Base-by-base conservation (phyloP, 1,140 invertebrate species). In the Asbolus verrucosus region DNA sequence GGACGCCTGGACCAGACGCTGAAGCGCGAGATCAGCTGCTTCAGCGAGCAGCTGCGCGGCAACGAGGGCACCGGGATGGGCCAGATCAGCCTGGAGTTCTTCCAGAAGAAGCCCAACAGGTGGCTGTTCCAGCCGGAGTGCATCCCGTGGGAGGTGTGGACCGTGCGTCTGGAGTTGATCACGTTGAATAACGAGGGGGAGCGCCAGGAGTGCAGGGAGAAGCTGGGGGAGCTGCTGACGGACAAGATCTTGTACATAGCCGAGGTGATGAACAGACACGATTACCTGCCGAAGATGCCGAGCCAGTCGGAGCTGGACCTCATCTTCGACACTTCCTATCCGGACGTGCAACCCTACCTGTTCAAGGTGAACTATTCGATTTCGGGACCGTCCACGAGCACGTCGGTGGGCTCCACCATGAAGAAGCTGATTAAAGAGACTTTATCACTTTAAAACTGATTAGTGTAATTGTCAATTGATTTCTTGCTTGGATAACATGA, bases 61-160 rank as follows among this genome's bases (percentile, higher is more conserved):
- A 92, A 91, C 72, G 89, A 89, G 54, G 87, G 88, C 4, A 86
- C 88, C 1, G 88, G 89, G 6, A 86, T 88, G 5, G 93, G 93
- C 0, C 92, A 97, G 82, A 98, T 98, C 73, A 94, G 93, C 24
- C 84, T 98, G 41, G 96, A 98, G 82, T 98, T 98, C 85, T 98
- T 94, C 84, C 94, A 97, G 79, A 94, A 92, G 79, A 95, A 94
- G 78, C 91, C 92, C 76, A 90, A n/a, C 11, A 88, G 92, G 43
- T 98, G 95, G 94, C 89, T 91, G 4, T 95, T 97, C 76, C 88
- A 91, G 65, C 85, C 90, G 4, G 95, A 98, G 78, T 93, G 91
- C 77, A 94, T 96, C 76, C 94, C 96, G 0, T 98, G 97, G 97
- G 97, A 98, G 81, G 94, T 98, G 8, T 98, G 96, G 97, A 97